Base-by-base conservation (phyloP, 1,140 invertebrate species). In the Drosophila persimilis region DNA sequence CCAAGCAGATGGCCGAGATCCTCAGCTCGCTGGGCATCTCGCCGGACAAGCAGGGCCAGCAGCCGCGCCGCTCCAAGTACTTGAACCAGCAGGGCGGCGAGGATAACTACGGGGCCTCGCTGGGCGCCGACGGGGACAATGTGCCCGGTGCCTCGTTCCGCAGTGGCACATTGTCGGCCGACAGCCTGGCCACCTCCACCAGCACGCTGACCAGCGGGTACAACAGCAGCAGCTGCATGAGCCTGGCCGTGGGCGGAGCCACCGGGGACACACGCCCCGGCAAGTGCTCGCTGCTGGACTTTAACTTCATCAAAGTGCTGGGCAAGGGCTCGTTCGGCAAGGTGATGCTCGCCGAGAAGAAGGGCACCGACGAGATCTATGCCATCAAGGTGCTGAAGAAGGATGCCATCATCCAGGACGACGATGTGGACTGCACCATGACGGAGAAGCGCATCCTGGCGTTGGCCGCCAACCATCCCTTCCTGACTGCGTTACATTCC, bases 321-420 rank as follows among this genome's bases (percentile, higher is more conserved):
- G 99, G 99, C 53, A 99, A 99, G 93, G 99, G 99, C 54, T 99
- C 97, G 91, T 99, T 99, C 92, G 99, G 99, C 39, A 99, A 99
- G 93, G 98, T 99, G 22, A 98, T 99, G 97, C 92, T 99, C 20
- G 99, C 98, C 0, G 98, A 99, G 92, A 95, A 95, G 85, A 98
- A 97, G 92, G 96, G 95, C 63, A 95, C 96, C 5, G 98, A 99
- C 66, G 98, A 99, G 93, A 96, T 99, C 56, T 99, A 98, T 93
- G 99, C 99, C 39, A 96, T 99, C 41, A 99, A 99, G 93, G 97
- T 99, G 60, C 93, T 99, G 72, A 99, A 99, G 92, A 99, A 99
- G 92, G 98, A 99, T 93, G 97, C 98, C 2, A 99, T 99, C 71
- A 96, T 99, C 78, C 98, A 99, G 93, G 99, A 99, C 92, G 99